Conservation (phyloP, 2,113 vertebrate species). For the Nothocercus nigrocapillus region DNA sequence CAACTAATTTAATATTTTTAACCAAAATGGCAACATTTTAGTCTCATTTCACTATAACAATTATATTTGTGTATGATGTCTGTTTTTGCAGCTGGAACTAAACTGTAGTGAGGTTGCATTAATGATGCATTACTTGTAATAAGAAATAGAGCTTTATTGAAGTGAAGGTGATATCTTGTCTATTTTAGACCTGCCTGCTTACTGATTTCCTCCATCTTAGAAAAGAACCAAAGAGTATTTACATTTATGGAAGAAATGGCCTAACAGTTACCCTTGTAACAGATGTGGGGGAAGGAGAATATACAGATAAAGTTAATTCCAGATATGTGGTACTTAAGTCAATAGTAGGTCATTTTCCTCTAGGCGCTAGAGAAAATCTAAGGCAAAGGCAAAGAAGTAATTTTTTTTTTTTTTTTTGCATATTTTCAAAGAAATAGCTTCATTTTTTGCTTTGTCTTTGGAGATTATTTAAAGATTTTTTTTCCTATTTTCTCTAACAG, state of each 20-base stretch:
- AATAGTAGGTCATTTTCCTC: not conserved
- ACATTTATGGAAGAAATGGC: not conserved
- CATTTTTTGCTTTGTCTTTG: not conserved
- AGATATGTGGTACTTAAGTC: not conserved
- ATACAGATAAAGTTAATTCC: not conserved
- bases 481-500: not conserved
- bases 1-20: not conserved
- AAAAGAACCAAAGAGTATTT: not conserved
- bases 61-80: not conserved
- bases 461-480: not conserved
- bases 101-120: not conserved
- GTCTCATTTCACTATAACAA: not conserved
- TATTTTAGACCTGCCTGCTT: not conserved
- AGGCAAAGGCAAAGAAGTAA: not conserved
- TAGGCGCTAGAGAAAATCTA: not conserved
- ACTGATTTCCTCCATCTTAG: not conserved
- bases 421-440: not conserved
- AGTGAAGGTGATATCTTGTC: not conserved
- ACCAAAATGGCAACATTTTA: not conserved
- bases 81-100: not conserved
- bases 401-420: not conserved
- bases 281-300: not conserved
- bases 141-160: not conserved
- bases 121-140: not conserved
- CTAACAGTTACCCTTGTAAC: not conserved